Conservation (phyloP, 1,140 invertebrate species). For the Magallana gigas region DNA sequence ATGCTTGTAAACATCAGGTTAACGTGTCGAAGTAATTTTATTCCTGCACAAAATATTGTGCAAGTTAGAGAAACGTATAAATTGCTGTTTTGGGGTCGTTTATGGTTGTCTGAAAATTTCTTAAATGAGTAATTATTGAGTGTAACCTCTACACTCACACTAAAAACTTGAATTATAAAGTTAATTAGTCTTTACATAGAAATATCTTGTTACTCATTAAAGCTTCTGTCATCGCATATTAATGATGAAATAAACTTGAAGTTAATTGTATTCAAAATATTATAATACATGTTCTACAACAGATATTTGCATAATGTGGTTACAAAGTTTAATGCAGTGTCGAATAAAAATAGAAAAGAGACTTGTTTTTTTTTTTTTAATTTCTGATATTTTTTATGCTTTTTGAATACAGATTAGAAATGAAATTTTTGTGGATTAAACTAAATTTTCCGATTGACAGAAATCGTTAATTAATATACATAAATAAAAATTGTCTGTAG, state of each 20-base stretch:
- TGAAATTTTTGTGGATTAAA: neutral
- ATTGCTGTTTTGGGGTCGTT: too few species aligned
- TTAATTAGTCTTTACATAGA: slow-evolving; percentile 35
- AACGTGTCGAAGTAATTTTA: too few species aligned
- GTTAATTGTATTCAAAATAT: slow-evolving; percentile 22
- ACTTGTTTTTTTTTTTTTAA: neutral
- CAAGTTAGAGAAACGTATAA: too few species aligned
- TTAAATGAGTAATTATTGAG: slow-evolving; percentile 1
- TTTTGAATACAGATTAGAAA: neutral
- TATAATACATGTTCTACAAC: slow-evolving; percentile 29
- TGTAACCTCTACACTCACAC: neutral
- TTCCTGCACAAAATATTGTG: too few species aligned
- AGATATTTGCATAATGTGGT: slow-evolving; percentile 4
- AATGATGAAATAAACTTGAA: slow-evolving; percentile 30
- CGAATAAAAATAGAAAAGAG: slow-evolving; percentile 18
- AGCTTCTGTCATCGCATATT: slow-evolving; percentile 7
- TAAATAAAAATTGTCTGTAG: too few species aligned
- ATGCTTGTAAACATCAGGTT: neutral
- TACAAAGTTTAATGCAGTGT: slow-evolving; percentile 12
- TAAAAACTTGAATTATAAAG: slow-evolving; percentile 15
- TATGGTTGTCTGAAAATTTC: neutral
- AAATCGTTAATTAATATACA: too few species aligned
- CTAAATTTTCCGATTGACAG: too few species aligned
- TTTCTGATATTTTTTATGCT: neutral
- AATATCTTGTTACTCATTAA: slow-evolving; percentile 27